A percentile compares a stretch with the other conserved stretches of the same genome.
Conservation (phyloP, 2,797 vertebrate genomes). For the Eremophila alpestris region DNA sequence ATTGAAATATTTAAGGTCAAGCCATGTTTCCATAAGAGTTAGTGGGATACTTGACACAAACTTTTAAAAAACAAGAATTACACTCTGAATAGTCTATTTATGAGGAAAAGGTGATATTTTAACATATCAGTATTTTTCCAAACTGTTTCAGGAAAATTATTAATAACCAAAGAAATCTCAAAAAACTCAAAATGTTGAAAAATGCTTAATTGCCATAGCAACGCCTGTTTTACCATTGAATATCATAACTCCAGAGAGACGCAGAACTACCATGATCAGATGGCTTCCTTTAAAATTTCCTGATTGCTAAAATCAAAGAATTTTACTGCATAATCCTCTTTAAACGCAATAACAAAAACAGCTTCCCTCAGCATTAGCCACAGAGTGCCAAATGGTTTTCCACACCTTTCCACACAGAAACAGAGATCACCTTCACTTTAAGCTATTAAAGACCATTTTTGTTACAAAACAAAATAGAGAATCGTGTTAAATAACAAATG, state of each 20-base stretch:
- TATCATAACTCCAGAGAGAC: constrained; percentile 12
- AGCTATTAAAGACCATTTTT: not conserved
- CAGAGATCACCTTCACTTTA: not conserved
- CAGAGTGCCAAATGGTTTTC: not conserved
- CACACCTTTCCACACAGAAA: not conserved
- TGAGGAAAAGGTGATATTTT: constrained; percentile 41
- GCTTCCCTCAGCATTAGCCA: not conserved
- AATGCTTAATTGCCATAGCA: constrained; percentile 64
- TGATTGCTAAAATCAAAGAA: constrained; percentile 18
- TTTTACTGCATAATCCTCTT: not conserved
- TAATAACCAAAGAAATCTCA: constrained; percentile 58
- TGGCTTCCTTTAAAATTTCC: not conserved
- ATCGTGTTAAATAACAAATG: not conserved
- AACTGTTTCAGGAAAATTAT: constrained; percentile 59
- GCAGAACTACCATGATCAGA: not conserved
- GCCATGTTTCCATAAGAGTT: constrained; percentile 4
- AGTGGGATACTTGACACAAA: not conserved
- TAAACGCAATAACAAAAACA: not conserved
- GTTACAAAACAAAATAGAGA: not conserved
- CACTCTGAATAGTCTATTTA: constrained; percentile 25
- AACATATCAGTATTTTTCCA: not conserved
- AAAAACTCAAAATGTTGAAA: constrained; percentile 42
- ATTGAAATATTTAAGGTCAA: constrained; percentile 27
- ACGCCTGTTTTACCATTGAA: constrained; percentile 1
- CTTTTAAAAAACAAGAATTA: constrained; percentile 15